Evolutionary conservation across 2,888 invertebrate species (phyloP).

Genomic region (Apocheima hispidaria): DNA sequence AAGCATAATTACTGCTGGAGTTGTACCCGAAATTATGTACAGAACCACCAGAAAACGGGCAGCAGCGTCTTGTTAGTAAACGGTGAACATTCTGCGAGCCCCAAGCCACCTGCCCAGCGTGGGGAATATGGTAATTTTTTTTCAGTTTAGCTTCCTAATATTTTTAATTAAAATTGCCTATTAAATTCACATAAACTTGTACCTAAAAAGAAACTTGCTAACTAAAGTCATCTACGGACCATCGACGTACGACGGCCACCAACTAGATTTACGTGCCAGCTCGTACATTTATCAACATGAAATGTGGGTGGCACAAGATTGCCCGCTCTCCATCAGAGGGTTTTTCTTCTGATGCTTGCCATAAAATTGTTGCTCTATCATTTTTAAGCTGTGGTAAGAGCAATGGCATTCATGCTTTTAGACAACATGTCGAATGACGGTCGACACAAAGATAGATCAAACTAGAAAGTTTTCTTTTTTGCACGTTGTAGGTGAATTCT

Average conservation of each 20-base stretch:
- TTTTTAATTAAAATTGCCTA: too few relatives aligned
- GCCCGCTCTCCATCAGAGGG: conserved; percentile 33
- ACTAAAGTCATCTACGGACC: conserved; percentile 9
- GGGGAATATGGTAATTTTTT: too few relatives aligned
- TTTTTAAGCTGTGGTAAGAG: conserved; percentile 3
- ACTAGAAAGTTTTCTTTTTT: not conserved
- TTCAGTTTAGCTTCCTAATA: too few relatives aligned
- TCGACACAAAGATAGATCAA: not conserved
- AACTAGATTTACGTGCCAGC: conserved; percentile 34
- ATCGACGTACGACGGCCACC: conserved; percentile 24
- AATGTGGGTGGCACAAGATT: conserved; percentile 39
- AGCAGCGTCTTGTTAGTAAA: too few relatives aligned
- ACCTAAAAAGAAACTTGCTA: not conserved
- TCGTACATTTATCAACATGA: conserved; percentile 38
- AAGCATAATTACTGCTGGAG: too few relatives aligned
- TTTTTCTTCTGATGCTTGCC: conserved; percentile 22
- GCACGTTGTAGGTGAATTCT: not conserved
- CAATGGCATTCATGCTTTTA: not conserved
- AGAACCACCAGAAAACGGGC: too few relatives aligned
- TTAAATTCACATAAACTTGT: not conserved
- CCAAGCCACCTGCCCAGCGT: too few relatives aligned
- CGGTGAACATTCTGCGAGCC: too few relatives aligned
- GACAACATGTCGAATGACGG: not conserved
- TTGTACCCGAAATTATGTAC: too few relatives aligned
- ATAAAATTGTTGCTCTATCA: conserved; percentile 18